phyloP scores from a whole-genome alignment of 2,797 vertebrate genomes.

The Eulemur mongoz region DNA sequence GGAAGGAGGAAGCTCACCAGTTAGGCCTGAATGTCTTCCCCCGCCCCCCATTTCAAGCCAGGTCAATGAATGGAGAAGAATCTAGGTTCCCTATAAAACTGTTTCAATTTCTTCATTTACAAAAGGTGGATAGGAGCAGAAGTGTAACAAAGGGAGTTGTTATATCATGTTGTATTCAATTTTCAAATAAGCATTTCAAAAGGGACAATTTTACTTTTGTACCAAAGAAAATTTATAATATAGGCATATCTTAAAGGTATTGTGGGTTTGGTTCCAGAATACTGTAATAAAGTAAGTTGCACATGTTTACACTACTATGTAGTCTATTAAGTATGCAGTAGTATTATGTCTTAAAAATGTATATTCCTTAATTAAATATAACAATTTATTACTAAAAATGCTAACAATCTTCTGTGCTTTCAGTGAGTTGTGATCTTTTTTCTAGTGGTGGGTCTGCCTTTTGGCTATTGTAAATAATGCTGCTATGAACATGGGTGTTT shows the following conservation, averaged over 20 bases:
- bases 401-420: not conserved
- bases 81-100: not conserved
- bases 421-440: not conserved
- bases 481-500: not conserved
- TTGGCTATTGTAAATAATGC: not conserved
- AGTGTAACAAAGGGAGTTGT: not conserved
- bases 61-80: not conserved
- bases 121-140: not conserved
- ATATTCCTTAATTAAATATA: not conserved
- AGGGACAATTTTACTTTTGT: not conserved
- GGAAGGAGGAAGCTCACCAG: not conserved
- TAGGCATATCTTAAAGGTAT: not conserved
- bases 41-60: not conserved
- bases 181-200: slow-evolving; percentile 28
- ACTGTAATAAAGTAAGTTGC: not conserved
- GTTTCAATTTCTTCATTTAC: not conserved
- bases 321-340: not conserved
- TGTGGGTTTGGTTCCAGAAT: not conserved
- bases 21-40: not conserved
- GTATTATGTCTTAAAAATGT: not conserved
- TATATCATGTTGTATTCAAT: not conserved
- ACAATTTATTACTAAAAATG: not conserved
- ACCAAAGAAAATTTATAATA: not conserved
- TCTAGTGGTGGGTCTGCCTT: not conserved
- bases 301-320: not conserved